Evolutionary conservation across 2,113 vertebrate species (phyloP).

Genomic region (Mobula birostris): DNA sequence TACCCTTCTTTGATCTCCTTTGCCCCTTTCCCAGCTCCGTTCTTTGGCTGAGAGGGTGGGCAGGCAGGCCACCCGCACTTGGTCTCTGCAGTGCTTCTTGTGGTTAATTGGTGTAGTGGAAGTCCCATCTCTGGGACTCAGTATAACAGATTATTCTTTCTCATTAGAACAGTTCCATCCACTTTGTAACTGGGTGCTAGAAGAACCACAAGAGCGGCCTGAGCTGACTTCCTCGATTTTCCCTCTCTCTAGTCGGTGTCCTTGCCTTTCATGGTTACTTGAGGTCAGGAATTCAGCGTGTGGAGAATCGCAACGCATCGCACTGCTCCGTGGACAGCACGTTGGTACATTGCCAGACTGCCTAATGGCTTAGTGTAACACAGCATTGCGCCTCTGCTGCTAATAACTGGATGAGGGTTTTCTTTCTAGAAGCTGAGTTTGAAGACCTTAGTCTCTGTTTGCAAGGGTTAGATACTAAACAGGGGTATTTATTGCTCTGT

Average conservation of each 20-base stretch:
- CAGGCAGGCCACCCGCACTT: not conserved
- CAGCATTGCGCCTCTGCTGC: not conserved
- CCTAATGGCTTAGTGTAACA: not conserved
- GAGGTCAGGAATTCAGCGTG: not conserved
- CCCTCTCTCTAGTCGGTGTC: not conserved
- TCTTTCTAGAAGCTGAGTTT: not conserved
- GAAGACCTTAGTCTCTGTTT: not conserved
- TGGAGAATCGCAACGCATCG: not conserved
- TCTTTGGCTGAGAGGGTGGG: not conserved
- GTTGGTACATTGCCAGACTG: not conserved
- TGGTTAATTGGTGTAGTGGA: not conserved
- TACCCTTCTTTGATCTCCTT: conserved; percentile 5
- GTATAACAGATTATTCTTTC: conserved; percentile 23
- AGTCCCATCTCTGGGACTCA: conserved; percentile 21
- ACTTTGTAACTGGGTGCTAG: conserved; percentile 18
- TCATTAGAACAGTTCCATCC: conserved; percentile 28
- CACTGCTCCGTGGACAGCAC: not conserved
- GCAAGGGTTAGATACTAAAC: not conserved
- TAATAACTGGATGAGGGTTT: not conserved
- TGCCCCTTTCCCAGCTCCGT: not conserved
- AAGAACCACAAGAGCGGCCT: not conserved
- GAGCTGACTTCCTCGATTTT: conserved; percentile 5
- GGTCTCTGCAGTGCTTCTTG: not conserved
- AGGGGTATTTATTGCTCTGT: not conserved
- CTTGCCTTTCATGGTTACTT: not conserved